These are phyloP conservation scores for Sceloporus tristichus DNA, from an alignment of 2,113 vertebrate species.

Conservation along the genomic window DNA sequence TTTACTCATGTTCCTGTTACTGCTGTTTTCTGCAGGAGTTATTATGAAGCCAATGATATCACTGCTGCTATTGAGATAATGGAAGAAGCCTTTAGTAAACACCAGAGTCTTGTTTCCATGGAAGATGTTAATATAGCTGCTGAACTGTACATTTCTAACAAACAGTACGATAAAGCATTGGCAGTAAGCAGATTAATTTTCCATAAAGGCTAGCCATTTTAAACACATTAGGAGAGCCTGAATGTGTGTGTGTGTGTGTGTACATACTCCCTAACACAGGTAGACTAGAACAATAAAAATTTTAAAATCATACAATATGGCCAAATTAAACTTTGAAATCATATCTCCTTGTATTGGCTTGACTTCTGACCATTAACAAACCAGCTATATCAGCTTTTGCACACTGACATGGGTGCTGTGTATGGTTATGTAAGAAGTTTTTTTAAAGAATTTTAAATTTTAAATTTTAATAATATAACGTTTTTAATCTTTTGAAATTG, in stretches of 20 bases:
- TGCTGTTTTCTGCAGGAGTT: conserved; percentile 82
- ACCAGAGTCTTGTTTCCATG: conserved; percentile 88
- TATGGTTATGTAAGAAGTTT: too few relatives aligned
- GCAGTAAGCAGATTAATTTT: conserved; percentile 79
- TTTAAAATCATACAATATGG: not conserved
- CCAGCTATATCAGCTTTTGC: not conserved
- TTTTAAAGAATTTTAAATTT: too few relatives aligned
- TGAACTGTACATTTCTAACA: conserved; percentile 92
- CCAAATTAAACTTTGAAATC: not conserved
- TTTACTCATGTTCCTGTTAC: accelerated
- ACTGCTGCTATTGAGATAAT: conserved; percentile 90
- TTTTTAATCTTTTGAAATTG: too few relatives aligned
- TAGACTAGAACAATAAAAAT: not conserved
- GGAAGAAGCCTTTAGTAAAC: conserved; percentile 90
- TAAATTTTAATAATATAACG: too few relatives aligned
- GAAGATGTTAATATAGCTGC: conserved; percentile 95
- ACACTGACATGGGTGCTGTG: too few relatives aligned
- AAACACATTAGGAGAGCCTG: not conserved
- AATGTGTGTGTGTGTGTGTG: not conserved
- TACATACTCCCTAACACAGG: too few relatives aligned
- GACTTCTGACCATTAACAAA: not conserved
- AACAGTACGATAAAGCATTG: conserved; percentile 88
- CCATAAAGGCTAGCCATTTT: not conserved
- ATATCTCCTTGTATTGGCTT: not conserved
- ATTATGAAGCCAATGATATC: conserved; percentile 93